These are phyloP conservation scores for Bufo bufo DNA, from an alignment of 2,113 vertebrate species.

Conservation along the genomic window DNA sequence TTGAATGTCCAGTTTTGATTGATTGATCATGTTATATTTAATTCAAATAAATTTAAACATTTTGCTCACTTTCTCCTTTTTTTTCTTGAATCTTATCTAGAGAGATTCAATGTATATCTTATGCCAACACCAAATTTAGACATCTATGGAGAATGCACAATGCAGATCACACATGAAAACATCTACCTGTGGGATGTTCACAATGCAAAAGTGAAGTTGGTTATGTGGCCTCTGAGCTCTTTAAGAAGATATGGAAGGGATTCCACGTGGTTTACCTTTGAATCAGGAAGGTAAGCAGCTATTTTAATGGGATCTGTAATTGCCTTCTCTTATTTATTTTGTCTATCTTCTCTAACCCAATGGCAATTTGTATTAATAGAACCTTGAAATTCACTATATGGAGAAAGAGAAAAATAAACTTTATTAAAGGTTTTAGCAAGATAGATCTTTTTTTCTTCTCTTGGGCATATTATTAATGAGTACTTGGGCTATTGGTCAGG, in stretches of 20 bases:
- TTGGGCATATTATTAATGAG: neutral
- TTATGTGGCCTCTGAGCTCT: slow-evolving; percentile 98
- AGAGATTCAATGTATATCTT: slow-evolving; percentile 96
- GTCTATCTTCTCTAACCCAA: neutral
- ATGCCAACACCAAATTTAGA: slow-evolving; percentile 99
- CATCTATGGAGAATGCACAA: slow-evolving; percentile 98
- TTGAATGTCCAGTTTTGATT: too few relatives aligned
- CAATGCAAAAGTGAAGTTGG: slow-evolving; percentile 94
- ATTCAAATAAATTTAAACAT: too few relatives aligned
- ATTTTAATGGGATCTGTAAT: neutral
- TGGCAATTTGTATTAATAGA: neutral
- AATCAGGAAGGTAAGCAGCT: slow-evolving; percentile 90
- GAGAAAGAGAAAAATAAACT: neutral
- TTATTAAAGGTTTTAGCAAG: neutral
- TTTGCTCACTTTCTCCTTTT: neutral
- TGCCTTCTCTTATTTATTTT: neutral
- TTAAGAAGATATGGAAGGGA: slow-evolving; percentile 95
- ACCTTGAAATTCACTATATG: neutral
- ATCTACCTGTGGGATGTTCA: slow-evolving; percentile 99
- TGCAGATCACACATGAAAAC: slow-evolving; percentile 99
- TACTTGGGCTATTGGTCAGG: neutral
- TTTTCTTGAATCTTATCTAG: slow-evolving; percentile 70
- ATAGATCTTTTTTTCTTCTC: neutral
- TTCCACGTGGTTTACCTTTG: slow-evolving; percentile 98
- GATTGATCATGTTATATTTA: too few relatives aligned